Conservation (phyloP, 2,797 vertebrate genomes). For the Microcaecilia unicolor region DNA sequence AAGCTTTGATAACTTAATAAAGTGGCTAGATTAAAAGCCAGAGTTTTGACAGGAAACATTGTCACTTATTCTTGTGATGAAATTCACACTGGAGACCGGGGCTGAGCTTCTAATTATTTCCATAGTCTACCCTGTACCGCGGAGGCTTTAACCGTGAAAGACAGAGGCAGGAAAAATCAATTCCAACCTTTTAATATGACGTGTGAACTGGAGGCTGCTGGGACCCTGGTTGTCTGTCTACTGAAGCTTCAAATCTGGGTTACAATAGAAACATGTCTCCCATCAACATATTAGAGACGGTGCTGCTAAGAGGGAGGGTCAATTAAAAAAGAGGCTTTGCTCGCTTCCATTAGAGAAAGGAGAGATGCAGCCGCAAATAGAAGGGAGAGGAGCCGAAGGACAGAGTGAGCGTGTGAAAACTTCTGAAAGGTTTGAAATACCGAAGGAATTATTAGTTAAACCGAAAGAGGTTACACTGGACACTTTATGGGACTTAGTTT, state of each 20-base stretch:
- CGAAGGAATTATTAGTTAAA: no score
- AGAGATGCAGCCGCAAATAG: no score
- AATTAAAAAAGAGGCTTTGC: no score
- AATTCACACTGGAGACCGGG: constrained; percentile 2
- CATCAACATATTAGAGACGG: constrained; percentile 11
- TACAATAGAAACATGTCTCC: constrained; percentile 7
- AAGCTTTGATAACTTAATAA: constrained; percentile 11
- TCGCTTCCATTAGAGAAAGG: no score
- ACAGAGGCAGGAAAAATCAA: constrained; percentile 2
- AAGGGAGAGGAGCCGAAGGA: no score
- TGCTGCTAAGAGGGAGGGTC: no score
- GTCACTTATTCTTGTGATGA: constrained; percentile 7
- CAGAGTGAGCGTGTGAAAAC: no score
- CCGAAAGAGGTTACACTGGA: no score
- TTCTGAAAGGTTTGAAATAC: no score
- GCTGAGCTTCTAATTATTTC: constrained; percentile 16
- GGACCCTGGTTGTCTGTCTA: constrained; percentile 12
- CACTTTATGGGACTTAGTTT: no score
- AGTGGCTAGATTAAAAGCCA: constrained; percentile 1
- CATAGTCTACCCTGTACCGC: constrained; percentile 1
- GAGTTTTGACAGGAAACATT: neutral
- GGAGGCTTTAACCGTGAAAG: constrained; percentile 5
- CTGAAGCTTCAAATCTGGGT: constrained; percentile 12
- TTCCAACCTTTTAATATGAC: constrained; percentile 7
- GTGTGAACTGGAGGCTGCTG: constrained; percentile 11